Evolutionary conservation across 2,113 vertebrate species (phyloP).

Genomic region (Heterocephalus glaber): DNA sequence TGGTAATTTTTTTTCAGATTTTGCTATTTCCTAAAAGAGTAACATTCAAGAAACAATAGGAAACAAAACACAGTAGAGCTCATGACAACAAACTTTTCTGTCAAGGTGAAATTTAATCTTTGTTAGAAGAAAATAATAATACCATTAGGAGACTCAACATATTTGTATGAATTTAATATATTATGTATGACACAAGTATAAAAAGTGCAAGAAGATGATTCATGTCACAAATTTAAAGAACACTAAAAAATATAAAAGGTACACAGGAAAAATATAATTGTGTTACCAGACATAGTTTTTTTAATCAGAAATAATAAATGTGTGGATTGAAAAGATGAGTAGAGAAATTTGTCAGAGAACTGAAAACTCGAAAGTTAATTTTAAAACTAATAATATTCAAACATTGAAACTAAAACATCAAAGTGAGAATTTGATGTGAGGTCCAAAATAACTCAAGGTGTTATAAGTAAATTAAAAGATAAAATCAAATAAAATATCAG

Average conservation of each 20-base stretch:
- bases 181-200: neutral
- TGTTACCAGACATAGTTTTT: neutral
- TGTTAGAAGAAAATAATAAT: neutral
- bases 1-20: neutral
- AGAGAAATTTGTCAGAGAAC: neutral
- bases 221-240: neutral
- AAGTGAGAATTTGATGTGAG: neutral
- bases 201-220: neutral
- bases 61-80: neutral
- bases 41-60: neutral
- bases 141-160: neutral
- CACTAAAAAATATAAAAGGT: neutral
- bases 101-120: neutral
- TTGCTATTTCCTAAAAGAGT: neutral
- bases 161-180: neutral
- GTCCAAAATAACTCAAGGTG: neutral
- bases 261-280: neutral
- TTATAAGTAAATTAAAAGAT: neutral
- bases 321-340: neutral
- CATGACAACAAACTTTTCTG: neutral
- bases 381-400: neutral
- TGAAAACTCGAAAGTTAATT: neutral
- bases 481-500: neutral
- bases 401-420: neutral
- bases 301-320: neutral